Base-by-base conservation (phyloP, 2,113 vertebrate species). In the Aphyosemion australe region DNA sequence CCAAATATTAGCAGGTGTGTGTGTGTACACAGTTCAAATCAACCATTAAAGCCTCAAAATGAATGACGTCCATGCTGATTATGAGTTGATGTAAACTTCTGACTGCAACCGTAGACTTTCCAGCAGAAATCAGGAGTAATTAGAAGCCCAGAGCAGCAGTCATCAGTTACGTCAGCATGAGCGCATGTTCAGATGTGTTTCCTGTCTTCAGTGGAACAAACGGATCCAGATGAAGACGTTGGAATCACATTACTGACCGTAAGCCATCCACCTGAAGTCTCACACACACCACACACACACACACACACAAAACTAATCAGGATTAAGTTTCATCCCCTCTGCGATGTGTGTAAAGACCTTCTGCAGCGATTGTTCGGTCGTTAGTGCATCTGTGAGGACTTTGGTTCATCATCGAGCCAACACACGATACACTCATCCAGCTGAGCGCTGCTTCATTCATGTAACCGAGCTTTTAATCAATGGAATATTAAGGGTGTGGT, bases 381-480 rank as follows among this genome's bases (percentile, higher is more conserved):
- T 78, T 82, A 84, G 82, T 3, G 15, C 56, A 43, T 12, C 62
- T 70, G 84, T 86, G 86, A 26, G 3, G 26, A 26, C 26, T 26
- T 5, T 26, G 26, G 26, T 4, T 26, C 26, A 26, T 87, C 72
- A 69, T 31, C 15, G 69, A 79, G 61, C 67, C 50, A 83, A 89
- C 77, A 82, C 57, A 72, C 71, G 76, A 89, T 80, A 81, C 53
- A 70, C 78, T 62, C 6, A 31, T 65, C 61, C n/a, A 18, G 47
- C 21, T 13, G 68, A 63, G 61, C 18, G 32, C 45, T 70, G 69
- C 56, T 78, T 63, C 19, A 79, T 69, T 66, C 65, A 58, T 77
- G 88, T 82, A 88, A 88, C 54, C 1, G 73, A 88, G 86, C 73
- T 84, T 88, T 80, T 87, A 89, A 89, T 91, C 89, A 89, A 89